Base-by-base conservation (phyloP, 2,113 vertebrate genomes). In the Paradisaea rubra region DNA sequence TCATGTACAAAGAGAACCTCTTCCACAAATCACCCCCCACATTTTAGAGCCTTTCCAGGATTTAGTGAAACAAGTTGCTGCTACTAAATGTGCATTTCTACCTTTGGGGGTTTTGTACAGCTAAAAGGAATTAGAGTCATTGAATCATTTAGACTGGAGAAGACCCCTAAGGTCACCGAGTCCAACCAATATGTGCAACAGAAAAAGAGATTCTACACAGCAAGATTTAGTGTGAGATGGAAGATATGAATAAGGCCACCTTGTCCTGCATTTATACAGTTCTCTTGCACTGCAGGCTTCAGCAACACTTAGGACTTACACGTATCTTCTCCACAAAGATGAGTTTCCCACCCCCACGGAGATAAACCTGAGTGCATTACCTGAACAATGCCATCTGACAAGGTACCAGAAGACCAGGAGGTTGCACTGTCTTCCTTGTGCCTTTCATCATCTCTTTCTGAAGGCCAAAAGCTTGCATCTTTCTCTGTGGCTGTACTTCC, bases 351-450 rank as follows among this genome's bases (percentile, higher is more conserved):
- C 15, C 14, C 57, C 54, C 2, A 2, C 5, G 15, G 50, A 88
- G 45, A 66, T 14, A 63, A 89, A 85, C 20, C 11, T 0, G 0
- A 85, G 35, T 13, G 20, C 20, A 28, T 86, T 95, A 96, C 96
- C 95, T 95, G 91, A 68, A 57, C 6, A 2, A 94, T 15, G 49
- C 82, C 91, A 86, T 96, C 95, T 0, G 91, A 93, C 17, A 98
- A 63, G 3, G 97, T 98, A 47, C 94, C 97, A 60, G 97, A 98
- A 77, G 97, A 97, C 3, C 96, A 97, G 64, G 97, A 97, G 4
- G 82, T 44, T 80, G 91, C 42, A 15, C 96, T 95, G 86, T 97
- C 97, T 79, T 97, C 96, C 54, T 88, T 61, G 20, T 64, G 91
- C 68, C 45, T 89, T 78, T 93, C 94, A 33, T 80, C 82, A 14